These are phyloP conservation scores for Mesaphorura yosii DNA, from an alignment of 1,140 invertebrate genomes.

Conservation along the genomic window DNA sequence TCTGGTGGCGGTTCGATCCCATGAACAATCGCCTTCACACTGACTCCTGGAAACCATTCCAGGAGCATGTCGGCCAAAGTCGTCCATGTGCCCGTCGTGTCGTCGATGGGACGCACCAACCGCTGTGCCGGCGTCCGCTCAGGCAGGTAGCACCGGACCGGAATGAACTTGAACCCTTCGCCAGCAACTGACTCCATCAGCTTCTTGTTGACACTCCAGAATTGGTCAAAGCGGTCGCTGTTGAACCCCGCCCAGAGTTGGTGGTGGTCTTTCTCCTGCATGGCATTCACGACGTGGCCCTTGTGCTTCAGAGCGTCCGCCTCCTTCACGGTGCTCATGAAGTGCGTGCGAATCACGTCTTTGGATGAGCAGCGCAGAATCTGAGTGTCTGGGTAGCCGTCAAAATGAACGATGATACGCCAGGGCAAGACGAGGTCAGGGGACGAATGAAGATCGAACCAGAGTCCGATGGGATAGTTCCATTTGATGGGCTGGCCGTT, in stretches of 20 bases:
- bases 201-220: constrained; percentile 91
- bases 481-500: constrained; percentile 86
- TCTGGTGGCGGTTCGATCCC: constrained; percentile 75
- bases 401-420: constrained; percentile 90
- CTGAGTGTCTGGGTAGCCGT: constrained; percentile 70
- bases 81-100: constrained; percentile 32
- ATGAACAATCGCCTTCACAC: constrained; percentile 67
- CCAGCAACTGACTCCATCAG: constrained; percentile 71
- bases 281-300: constrained; percentile 76
- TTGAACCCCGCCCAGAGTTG: constrained; percentile 87
- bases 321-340: constrained; percentile 92
- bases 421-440: constrained; percentile 68
- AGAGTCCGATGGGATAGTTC: constrained; percentile 91
- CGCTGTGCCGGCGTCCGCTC: constrained; percentile 47
- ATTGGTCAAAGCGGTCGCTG: constrained; percentile 98
- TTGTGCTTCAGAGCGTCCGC: constrained; percentile 93
- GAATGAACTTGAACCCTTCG: constrained; percentile 83
- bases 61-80: constrained; percentile 23
- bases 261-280: constrained; percentile 97
- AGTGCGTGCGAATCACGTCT: constrained; percentile 82
- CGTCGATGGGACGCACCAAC: constrained; percentile 59
- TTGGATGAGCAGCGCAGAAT: constrained; percentile 65
- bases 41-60: constrained; percentile 17
- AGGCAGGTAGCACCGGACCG: constrained; percentile 66
- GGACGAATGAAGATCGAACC: constrained; percentile 67